A percentile compares a stretch with the other conserved stretches of the same genome.
phyloP scores from a whole-genome alignment of 2,797 vertebrate genomes.

The Molossus alvarezi region DNA sequence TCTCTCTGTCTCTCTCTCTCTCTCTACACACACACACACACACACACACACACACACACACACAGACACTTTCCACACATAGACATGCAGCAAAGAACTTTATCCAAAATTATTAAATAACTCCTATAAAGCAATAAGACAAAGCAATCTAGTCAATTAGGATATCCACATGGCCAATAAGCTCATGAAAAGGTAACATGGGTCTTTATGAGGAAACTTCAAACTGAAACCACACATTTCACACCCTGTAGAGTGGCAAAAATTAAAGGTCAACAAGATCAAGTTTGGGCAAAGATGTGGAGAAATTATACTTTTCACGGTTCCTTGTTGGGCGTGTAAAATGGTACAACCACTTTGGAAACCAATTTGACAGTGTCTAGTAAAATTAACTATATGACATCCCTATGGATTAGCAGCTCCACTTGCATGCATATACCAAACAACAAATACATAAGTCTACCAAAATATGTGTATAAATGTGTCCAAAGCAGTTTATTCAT shows the following conservation, averaged over 20 bases:
- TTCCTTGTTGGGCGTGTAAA: background rate
- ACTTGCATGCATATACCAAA: background rate
- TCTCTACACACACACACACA: too few species aligned
- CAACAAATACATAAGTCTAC: background rate
- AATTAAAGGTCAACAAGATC: background rate
- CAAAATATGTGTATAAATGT: background rate
- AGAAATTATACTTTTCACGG: background rate
- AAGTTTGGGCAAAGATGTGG: background rate
- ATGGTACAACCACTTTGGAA: background rate
- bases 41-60: too few species aligned
- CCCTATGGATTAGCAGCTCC: background rate
- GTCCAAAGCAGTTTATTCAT: background rate
- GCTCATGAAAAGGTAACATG: background rate
- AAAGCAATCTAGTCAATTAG: background rate
- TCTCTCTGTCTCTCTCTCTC: too few species aligned
- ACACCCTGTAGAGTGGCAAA: background rate
- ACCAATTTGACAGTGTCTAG: background rate
- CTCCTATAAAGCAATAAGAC: background rate
- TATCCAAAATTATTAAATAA: background rate
- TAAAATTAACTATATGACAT: background rate
- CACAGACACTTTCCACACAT: background rate
- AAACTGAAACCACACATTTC: background rate
- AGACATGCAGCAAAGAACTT: background rate
- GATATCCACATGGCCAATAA: background rate
- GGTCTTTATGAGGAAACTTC: background rate